Base-by-base conservation (phyloP, 1,140 invertebrate species). In the Formica selysi region DNA sequence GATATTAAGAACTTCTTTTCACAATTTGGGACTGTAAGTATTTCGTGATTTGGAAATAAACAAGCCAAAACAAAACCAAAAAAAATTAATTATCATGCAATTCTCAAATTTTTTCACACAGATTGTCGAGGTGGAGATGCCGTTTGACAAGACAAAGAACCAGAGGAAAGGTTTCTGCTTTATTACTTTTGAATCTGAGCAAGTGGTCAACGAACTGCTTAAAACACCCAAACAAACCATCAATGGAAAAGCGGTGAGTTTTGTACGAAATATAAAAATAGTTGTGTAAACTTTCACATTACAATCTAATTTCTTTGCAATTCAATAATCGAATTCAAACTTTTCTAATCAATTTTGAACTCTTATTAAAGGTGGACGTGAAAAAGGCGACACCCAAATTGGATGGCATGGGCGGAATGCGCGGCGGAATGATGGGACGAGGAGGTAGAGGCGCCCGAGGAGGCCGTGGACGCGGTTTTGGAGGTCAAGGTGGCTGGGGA, bases 121-220 rank as follows among this genome's bases (percentile, higher is more conserved):
- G 98, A 98, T 99, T 89, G 97, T 98, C 74, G 98, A 99, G 92
- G 96, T 99, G 79, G 98, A 99, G 95, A 98, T 99, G 97, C 98
- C 99, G 78, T 99, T 98, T 94, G 98, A 99, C 93, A 99, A 99
- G 94, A 97, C 97, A 94, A 99, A 99, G 96, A 99, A 98, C 93
- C 98, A 99, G 94, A 97, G 98, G 89, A 98, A 99, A 96, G 98
- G 97, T 81, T 99, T 99, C 95, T 98, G 98, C 94, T 99, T 99
- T 93, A 98, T 99, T 92, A 98, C 98, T 87, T 99, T 98, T 94
- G 98, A 98, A 93, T 98, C 98, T 64, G 98, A 98, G 94, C 97
- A 98, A 94, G 97, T 98, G 68, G 98, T 98, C 11, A 98, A 98
- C 92, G 97, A 98, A 92, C 96, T 99, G 51, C 95, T 99, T 64